Base-by-base conservation (phyloP, 2,797 vertebrate genomes). In the Myripristis jacobus region DNA sequence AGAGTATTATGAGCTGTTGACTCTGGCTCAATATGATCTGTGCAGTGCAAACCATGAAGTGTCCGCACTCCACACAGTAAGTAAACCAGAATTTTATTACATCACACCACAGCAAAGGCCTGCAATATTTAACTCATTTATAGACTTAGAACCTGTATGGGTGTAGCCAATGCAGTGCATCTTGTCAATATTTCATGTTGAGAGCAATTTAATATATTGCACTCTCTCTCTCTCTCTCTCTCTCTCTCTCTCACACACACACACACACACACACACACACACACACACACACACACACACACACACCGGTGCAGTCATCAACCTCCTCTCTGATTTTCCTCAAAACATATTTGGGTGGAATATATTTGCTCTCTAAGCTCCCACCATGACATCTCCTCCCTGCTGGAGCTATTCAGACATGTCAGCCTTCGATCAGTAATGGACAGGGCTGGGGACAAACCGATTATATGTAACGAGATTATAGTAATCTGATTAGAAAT, bases 161-260 rank as follows among this genome's bases (percentile, higher is more conserved):
- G 64, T 73, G 81, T 10, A 78, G 83, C 82, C 24, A 3, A 80
- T 79, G 74, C 67, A 71, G 46, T 79, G 78, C 78, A 70, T 56
- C 77, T 70, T 66, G 80, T 83, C 78, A 81, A 83, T 87, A 89
- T 89, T 87, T 90, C 76, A 85, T 66, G 80, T 76, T 80, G 77
- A 85, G 79, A 81, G 54, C 70, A 72, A 70, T 79, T 86, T 84
- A 79, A 85, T 83, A 84, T 80, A 81, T 86, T 53, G 65, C 66
- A 79, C 81, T 81, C 56, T 75, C 73, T 67, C 21, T 25, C 36
- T 47, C 47, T 19, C 44, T 50, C 19, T 34, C 44, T 52, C 25
- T 4, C 22, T 22, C 15, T 46, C 63, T 79, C 21, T 80, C 54
- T 68, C n/a, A n/a, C n/a, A n/a, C n/a, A n/a, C n/a, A n/a, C n/a